Base-by-base conservation (phyloP, 1,140 invertebrate species). In the Hyphantria cunea region DNA sequence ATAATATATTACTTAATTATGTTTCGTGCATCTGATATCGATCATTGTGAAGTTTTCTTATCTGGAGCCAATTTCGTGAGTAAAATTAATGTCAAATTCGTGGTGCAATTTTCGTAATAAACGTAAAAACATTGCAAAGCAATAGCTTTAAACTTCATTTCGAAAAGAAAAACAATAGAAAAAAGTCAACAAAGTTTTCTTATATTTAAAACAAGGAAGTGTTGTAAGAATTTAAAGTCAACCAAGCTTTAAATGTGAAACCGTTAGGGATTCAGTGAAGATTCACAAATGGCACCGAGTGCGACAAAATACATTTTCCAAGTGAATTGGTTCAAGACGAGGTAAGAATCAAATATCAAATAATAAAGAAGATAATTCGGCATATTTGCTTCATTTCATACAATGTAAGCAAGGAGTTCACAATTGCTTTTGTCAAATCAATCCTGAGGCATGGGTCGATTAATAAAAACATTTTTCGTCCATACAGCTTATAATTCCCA, bases 321-420 rank as follows among this genome's bases (percentile, higher is more conserved):
- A 51, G 14, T 61, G 65, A 64, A 64, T 64, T 64, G 61, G 37
- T 53, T 53, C 41, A 44, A 64, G 52, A 41, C 33, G 39, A 32
- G 37, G 34, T 60, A 45, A 17, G 56, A 67, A 41, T 66, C 50
- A 58, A 73, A 73, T 52, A 70, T 70, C 71, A 70, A 73, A 73
- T 70, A 73, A 67, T 64, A 70, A 64, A 65, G 51, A 33, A 66
- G 59, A 72, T 69, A 69, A 73, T 73, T 70, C 67, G 42, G 62
- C 59, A 61, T 68, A 70, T 67, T 67, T 60, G 64, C 48, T 66
- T 66, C 54, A 73, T 69, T 69, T 73, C 66, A 64, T 62, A 67
- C 34, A 31, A 61, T 49, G 51, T 67, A 73, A 67, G 70, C 64
- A 68, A 66, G 47, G 58, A 66, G 61, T 64, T 63, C 59, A 49